These are phyloP conservation scores for Pica pica DNA, from an alignment of 2,113 vertebrate genomes.

Conservation along the genomic window DNA sequence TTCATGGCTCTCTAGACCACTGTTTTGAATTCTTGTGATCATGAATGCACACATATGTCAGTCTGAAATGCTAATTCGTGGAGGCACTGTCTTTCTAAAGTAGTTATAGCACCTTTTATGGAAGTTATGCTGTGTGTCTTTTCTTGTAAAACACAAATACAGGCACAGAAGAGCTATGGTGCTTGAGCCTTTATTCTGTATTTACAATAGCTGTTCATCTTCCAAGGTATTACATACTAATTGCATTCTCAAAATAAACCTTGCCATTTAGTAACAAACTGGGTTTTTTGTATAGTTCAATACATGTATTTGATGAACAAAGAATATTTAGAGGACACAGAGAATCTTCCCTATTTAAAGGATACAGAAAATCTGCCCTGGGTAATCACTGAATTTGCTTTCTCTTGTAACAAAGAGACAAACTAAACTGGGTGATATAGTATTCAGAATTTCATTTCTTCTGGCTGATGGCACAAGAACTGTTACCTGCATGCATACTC, in stretches of 20 bases:
- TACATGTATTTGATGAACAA: not conserved
- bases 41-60: not conserved
- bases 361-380: not conserved
- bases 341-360: not conserved
- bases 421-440: not conserved
- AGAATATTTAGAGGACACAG: not conserved
- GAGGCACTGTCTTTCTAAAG: not conserved
- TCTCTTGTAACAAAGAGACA: not conserved
- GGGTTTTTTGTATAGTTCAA: not conserved
- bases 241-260: conserved; percentile 38
- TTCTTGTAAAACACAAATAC: not conserved
- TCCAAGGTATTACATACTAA: not conserved
- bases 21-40: not conserved
- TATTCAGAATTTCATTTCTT: not conserved
- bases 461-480: not conserved
- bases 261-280: conserved; percentile 11
- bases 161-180: not conserved
- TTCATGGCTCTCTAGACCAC: not conserved
- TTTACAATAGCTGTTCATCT: conserved; percentile 11
- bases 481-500: not conserved
- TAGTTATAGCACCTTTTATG: not conserved
- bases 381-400: not conserved
- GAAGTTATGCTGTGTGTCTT: not conserved
- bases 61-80: not conserved
- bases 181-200: conserved; percentile 12